Evolutionary conservation across 2,888 invertebrate species (phyloP).

Genomic region (Pyrochroa serraticornis): DNA sequence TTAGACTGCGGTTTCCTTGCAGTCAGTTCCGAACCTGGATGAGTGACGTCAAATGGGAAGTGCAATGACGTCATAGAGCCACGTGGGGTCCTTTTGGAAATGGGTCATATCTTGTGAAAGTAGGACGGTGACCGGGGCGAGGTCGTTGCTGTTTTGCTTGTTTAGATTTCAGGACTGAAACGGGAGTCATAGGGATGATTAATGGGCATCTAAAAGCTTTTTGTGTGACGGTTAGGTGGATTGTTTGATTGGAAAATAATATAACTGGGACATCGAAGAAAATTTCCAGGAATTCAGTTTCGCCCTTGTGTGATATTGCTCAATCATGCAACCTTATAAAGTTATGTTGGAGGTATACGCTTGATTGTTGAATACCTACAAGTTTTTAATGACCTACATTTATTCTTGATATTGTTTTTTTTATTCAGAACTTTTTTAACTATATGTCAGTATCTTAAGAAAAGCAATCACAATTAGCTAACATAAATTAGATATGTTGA

Average conservation of each 20-base stretch:
- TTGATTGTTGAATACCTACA: slow-evolving; percentile 1
- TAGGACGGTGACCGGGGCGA: slow-evolving; percentile 47
- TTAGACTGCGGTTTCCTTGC: neutral
- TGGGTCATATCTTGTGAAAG: slow-evolving; percentile 38
- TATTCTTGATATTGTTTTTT: neutral
- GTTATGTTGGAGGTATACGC: neutral
- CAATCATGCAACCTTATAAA: neutral
- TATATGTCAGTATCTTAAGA: too few relatives aligned
- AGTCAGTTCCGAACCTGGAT: neutral
- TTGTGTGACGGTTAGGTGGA: too few relatives aligned
- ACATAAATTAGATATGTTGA: too few relatives aligned
- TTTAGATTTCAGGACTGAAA: slow-evolving; percentile 8
- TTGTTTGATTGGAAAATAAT: too few relatives aligned
- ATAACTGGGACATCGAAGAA: too few relatives aligned
- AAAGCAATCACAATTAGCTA: too few relatives aligned
- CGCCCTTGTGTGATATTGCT: too few relatives aligned
- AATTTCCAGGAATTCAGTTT: too few relatives aligned
- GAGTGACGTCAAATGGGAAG: slow-evolving; percentile 29
- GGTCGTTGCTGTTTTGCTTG: slow-evolving; percentile 38
- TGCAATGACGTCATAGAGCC: slow-evolving; percentile 25
- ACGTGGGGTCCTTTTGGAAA: slow-evolving; percentile 19
- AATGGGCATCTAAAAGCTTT: neutral
- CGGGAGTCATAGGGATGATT: slow-evolving; percentile 2
- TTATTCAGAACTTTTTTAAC: too few relatives aligned
- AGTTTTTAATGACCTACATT: slow-evolving; percentile 2